Percentiles rank a stretch among this genome's conserved stretches.
Conservation (phyloP, 2,888 invertebrate species). For the Stenoptilia bipunctidactyla region DNA sequence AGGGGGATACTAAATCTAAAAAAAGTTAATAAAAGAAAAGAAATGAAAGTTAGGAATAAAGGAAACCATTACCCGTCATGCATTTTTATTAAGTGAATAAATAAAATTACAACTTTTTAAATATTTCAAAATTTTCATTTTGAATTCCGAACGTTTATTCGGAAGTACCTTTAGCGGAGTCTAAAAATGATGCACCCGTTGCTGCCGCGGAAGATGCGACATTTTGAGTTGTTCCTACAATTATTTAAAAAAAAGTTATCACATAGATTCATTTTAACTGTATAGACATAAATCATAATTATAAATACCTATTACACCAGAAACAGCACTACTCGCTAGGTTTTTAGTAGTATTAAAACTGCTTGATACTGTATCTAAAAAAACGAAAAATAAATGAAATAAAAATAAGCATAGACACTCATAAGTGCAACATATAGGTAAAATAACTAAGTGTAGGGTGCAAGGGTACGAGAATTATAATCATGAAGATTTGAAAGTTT, state of each 20-base stretch:
- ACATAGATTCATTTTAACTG: no score
- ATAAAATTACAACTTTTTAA: neutral
- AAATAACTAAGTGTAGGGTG: no score
- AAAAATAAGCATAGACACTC: no score
- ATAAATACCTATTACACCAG: slow-evolving; percentile 12
- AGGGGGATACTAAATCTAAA: slow-evolving; percentile 26
- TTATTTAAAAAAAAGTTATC: no score
- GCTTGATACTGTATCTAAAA: slow-evolving; percentile 28
- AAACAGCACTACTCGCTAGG: slow-evolving; percentile 18
- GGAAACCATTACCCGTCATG: slow-evolving; percentile 23
- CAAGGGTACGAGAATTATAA: no score
- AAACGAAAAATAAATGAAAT: slow-evolving; percentile 8
- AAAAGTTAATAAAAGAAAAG: slow-evolving; percentile 26
- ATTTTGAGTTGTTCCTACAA: neutral
- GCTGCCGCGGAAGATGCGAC: slow-evolving; percentile 21
- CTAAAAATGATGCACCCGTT: slow-evolving; percentile 29
- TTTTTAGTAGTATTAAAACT: slow-evolving; percentile 23
- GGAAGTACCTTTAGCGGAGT: slow-evolving; percentile 20
- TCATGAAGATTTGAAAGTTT: no score
- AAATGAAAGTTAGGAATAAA: slow-evolving; percentile 18
- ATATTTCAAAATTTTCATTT: no score
- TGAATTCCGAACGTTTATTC: neutral
- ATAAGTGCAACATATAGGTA: slow-evolving; percentile 16
- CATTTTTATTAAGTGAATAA: neutral
- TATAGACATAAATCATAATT: no score